Percentiles rank a stretch among this genome's conserved stretches.
Evolutionary conservation across 2,113 vertebrate species (phyloP).

Genomic region (Meles meles): DNA sequence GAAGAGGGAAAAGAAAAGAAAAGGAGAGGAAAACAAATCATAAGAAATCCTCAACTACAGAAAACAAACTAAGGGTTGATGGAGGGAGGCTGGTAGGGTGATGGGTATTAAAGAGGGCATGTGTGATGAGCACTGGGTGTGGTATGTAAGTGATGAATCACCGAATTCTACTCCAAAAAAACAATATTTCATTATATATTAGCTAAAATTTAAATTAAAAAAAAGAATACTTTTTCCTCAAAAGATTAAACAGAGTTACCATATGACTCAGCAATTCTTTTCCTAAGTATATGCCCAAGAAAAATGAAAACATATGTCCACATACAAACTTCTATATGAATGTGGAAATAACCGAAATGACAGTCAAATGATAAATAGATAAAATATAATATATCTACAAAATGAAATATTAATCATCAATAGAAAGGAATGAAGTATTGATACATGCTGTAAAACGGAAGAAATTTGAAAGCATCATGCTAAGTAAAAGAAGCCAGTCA

Average conservation of each 20-base stretch:
- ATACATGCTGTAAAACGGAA: neutral
- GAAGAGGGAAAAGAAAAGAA: neutral
- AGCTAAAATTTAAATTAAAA: neutral
- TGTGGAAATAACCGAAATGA: neutral
- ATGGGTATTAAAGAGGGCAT: neutral
- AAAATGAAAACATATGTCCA: neutral
- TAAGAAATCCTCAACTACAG: neutral
- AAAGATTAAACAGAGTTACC: neutral
- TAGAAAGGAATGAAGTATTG: neutral
- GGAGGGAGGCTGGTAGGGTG: neutral
- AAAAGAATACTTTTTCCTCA: neutral
- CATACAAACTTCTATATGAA: neutral
- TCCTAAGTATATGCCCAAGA: neutral
- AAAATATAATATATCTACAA: neutral
- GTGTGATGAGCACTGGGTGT: neutral
- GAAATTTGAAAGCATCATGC: neutral
- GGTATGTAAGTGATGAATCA: neutral
- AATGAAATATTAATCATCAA: neutral
- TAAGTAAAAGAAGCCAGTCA: neutral
- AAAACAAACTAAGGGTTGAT: neutral
- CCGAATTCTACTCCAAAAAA: neutral
- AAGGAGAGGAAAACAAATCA: neutral
- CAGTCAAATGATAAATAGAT: neutral
- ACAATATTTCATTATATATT: neutral
- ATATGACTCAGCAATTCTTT: neutral